Percentiles rank a stretch among this genome's conserved stretches.
phyloP scores from a whole-genome alignment of 2,113 vertebrate genomes.

The Ceratotherium simum region DNA sequence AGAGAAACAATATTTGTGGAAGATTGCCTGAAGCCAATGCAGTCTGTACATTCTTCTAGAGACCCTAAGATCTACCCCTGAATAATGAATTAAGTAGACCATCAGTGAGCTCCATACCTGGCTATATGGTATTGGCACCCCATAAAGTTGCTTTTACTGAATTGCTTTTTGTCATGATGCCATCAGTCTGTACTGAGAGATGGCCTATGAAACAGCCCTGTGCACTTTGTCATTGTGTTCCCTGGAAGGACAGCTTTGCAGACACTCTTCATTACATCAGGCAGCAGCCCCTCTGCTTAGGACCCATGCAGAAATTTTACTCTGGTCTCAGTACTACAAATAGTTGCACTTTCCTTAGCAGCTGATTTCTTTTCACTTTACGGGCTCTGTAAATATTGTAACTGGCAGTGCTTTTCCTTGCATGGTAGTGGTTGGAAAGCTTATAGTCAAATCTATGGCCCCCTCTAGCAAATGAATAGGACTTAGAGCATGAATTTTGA shows the following conservation, averaged over 20 bases:
- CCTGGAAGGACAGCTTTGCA: conserved; percentile 49
- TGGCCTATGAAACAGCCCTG: not conserved
- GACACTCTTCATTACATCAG: not conserved
- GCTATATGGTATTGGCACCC: not conserved
- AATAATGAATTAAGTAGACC: conserved; percentile 45
- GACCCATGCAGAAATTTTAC: not conserved
- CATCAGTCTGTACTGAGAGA: conserved; percentile 18
- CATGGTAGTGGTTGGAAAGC: not conserved
- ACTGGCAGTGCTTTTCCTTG: not conserved
- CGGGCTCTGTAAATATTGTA: not conserved
- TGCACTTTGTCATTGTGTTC: not conserved
- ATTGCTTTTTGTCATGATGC: conserved; percentile 34
- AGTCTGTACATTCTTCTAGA: conserved; percentile 7
- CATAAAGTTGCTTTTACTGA: conserved; percentile 62
- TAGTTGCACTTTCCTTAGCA: not conserved
- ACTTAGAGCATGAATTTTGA: not conserved
- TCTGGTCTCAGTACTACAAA: not conserved
- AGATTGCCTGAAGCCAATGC: not conserved
- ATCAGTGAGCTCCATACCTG: not conserved
- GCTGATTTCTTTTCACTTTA: not conserved
- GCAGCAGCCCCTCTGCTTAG: not conserved
- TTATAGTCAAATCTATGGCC: not conserved
- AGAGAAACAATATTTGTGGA: conserved; percentile 56
- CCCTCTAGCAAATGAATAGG: not conserved
- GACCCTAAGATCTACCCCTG: not conserved